These are phyloP conservation scores for Cerastis rubricosa DNA, from an alignment of 2,888 invertebrate species.

Conservation along the genomic window DNA sequence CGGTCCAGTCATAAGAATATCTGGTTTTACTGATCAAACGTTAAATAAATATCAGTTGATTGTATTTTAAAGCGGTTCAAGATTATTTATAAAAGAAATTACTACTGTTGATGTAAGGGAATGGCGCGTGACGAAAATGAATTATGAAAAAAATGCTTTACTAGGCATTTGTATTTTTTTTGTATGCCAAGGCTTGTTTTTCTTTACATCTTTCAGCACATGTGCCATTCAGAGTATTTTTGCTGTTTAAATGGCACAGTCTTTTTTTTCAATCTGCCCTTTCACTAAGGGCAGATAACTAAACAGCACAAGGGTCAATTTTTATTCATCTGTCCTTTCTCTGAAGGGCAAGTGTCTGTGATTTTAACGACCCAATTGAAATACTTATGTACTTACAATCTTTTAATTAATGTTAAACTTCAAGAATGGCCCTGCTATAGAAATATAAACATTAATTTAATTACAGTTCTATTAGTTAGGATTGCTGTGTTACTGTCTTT, in stretches of 20 bases:
- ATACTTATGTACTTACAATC: conserved; percentile 5
- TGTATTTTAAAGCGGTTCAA: neutral
- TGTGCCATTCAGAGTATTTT: neutral
- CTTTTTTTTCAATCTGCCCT: neutral
- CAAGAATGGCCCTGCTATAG: conserved; percentile 19
- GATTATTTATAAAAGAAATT: neutral
- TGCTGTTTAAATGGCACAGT: neutral
- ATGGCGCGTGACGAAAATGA: neutral
- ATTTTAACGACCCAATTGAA: conserved; percentile 19
- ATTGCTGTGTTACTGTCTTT: conserved; percentile 16
- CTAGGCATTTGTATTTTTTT: neutral
- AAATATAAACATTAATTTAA: conserved; percentile 45
- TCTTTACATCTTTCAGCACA: neutral
- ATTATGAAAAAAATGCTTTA: neutral
- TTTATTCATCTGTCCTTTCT: conserved; percentile 26
- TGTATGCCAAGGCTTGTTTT: neutral
- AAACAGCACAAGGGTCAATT: conserved; percentile 10
- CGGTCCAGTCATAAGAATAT: neutral
- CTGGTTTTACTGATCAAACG: neutral
- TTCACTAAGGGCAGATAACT: neutral
- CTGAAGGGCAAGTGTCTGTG: conserved; percentile 9
- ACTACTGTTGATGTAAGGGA: neutral
- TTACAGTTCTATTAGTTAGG: conserved; percentile 39
- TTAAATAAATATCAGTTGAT: neutral
- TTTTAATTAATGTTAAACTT: conserved; percentile 42